phyloP scores from a whole-genome alignment of 2,113 vertebrate genomes.

The Gnathonemus echidnorhynchus region DNA sequence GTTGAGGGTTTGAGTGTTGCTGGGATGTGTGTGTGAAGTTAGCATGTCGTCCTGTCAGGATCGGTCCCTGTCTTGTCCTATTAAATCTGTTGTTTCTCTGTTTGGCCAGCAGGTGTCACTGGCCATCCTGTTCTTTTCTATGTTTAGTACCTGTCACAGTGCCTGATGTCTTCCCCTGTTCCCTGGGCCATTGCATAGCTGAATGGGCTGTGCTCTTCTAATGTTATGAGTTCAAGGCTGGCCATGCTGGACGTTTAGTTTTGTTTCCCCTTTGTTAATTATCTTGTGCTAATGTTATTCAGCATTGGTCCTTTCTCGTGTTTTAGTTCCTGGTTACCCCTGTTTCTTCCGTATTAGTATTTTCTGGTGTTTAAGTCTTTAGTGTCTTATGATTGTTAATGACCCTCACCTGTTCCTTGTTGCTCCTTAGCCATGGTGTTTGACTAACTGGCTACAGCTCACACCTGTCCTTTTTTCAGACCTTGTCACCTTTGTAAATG shows the following conservation, averaged over 20 bases:
- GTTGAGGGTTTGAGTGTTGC: neutral
- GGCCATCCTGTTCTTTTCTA: neutral
- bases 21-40: neutral
- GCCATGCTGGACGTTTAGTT: neutral
- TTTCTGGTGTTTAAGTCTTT: neutral
- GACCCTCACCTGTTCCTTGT: neutral
- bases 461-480: neutral
- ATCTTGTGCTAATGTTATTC: neutral
- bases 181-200: neutral
- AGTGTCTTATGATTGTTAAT: neutral
- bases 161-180: neutral
- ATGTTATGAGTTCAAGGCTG: neutral
- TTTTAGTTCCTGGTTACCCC: neutral
- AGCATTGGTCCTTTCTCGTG: neutral
- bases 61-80: neutral
- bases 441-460: neutral
- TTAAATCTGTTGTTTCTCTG: neutral
- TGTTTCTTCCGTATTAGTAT: neutral
- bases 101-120: neutral
- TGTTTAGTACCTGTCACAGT: neutral
- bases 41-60: neutral
- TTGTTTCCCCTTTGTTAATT: neutral
- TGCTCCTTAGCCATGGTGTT: neutral
- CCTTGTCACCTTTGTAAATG: neutral
- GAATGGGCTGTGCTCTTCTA: neutral